Evolutionary conservation across 2,797 vertebrate genomes (phyloP), one percentile per base, ranked within the genome.

Genomic region (Poecilia wingei): DNA sequence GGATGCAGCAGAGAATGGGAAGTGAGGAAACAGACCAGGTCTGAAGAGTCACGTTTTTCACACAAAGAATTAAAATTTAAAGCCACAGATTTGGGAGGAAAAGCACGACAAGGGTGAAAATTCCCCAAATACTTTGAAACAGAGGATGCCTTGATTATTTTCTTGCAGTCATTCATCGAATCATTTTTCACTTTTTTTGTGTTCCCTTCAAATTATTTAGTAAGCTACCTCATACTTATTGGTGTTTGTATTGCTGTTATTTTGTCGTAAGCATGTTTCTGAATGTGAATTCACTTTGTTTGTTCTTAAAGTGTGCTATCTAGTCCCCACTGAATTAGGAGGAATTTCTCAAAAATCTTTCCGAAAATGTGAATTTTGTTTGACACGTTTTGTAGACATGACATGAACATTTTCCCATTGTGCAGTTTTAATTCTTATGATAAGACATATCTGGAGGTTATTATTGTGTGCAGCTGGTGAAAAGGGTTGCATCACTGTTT

Each of bases 401-500:
- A 22, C 22, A n/a, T 46, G 22, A 31, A 28, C 13, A 51, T 28
- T 9, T 18, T 39, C n/a, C 66, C 10, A 36, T 68, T 53, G 28
- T 8, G 47, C 22, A 31, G 10, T 53, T 12, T 45, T 22, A 9
- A 55, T 45, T 72, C 49, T 33, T 51, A 33, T 47, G 45, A 6
- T 59, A 9, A 73, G 28, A 0, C 9, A 36, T 31, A 69, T 28
- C 46, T 46, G 76, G 14, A 36, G 72, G 76, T 45, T 70, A 45
- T 45, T 70, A 46, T 45, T 78, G 47, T 64, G 68, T 9, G 66
- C 70, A 53, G 49, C 64, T 80, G 72, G 47, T 77, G 61, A 61
- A 77, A 78, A 86, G 12, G 68, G 13, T 83, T 36, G 55, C 76
- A 79, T 83, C 86, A 59, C 66, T 87, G 87, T 91, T 92, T 79